A percentile compares a stretch with the other conserved stretches of the same genome.
phyloP scores from a whole-genome alignment of 2,797 vertebrate species.

The Oryzias sinensis region DNA sequence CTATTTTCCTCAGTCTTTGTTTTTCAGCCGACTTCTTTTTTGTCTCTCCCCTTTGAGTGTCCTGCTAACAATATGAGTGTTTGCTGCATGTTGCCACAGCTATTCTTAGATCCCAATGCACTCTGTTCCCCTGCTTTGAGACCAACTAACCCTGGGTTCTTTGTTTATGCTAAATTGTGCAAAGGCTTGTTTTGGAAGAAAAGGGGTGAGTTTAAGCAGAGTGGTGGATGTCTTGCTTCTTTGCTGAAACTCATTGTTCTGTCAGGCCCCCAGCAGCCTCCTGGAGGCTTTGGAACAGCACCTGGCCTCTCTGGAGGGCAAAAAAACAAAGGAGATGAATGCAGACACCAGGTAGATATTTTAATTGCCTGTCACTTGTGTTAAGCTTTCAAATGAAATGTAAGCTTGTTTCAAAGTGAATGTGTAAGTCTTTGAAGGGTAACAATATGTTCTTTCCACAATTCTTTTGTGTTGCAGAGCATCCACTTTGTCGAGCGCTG shows the following conservation, averaged over 20 bases:
- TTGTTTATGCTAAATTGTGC: conserved; percentile 28
- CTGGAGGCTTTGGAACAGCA: conserved; percentile 94
- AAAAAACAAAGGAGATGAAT: conserved; percentile 88
- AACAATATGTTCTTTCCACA: background rate
- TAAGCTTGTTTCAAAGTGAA: background rate
- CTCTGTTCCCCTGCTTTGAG: conserved; percentile 65
- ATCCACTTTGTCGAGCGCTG: conserved; percentile 87
- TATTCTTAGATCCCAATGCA: conserved; percentile 65
- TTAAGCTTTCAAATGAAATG: background rate
- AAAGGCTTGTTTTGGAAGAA: conserved; percentile 14
- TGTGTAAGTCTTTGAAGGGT: background rate
- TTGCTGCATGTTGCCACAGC: conserved; percentile 72
- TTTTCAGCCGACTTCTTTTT: conserved; percentile 48
- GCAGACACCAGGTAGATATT: conserved; percentile 84
- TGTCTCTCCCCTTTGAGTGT: conserved; percentile 45
- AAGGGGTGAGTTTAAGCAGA: background rate
- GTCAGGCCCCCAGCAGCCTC: conserved; percentile 90
- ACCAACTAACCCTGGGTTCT: conserved; percentile 57
- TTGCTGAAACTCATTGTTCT: background rate
- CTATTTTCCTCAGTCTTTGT: conserved; percentile 36
- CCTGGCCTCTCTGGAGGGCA: conserved; percentile 93
- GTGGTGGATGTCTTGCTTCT: background rate
- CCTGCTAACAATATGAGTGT: conserved; percentile 59
- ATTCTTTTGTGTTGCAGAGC: conserved; percentile 71
- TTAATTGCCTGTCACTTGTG: background rate